Conservation (phyloP, 2,797 vertebrate species). For the Decapterus maruadsi region DNA sequence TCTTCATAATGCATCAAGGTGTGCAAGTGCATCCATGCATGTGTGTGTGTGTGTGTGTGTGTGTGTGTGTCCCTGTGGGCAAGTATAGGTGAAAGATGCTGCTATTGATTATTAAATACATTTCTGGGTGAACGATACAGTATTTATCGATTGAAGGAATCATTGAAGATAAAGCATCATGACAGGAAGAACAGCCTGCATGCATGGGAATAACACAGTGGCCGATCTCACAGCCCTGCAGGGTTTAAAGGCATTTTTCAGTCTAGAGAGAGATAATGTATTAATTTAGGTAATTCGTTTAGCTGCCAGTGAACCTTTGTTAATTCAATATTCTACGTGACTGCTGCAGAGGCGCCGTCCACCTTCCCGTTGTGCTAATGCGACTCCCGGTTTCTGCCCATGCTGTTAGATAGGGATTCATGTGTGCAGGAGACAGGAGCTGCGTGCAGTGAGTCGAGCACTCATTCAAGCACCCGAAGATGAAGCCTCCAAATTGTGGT, state of each 20-base stretch:
- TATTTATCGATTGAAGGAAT: conserved; percentile 57
- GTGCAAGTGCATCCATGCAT: conserved; percentile 14
- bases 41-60: not conserved
- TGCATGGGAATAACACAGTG: conserved; percentile 10
- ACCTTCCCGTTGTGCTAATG: conserved; percentile 16
- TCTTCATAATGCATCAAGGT: conserved; percentile 59
- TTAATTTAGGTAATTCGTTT: conserved; percentile 34
- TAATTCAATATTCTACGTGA: conserved; percentile 25
- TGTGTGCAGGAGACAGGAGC: conserved; percentile 18
- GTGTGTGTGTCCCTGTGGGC: conserved; percentile 25
- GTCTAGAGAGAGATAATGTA: not conserved
- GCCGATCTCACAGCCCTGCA: conserved; percentile 14
- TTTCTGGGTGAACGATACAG: conserved; percentile 42
- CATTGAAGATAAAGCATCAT: conserved; percentile 20
- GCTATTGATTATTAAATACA: conserved; percentile 66
- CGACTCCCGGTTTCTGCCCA: conserved; percentile 1
- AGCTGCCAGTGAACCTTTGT: conserved; percentile 7
- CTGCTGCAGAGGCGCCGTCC: conserved; percentile 9
- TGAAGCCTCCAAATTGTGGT: conserved; percentile 40
- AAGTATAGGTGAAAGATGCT: conserved; percentile 40
- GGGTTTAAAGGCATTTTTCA: not conserved
- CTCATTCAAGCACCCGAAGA: conserved; percentile 20
- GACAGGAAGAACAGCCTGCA: not conserved
- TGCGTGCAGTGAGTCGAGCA: too few species aligned
- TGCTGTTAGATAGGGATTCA: conserved; percentile 20